Percentiles rank a stretch among this genome's conserved stretches.
phyloP scores from a whole-genome alignment of 2,113 vertebrate genomes.

The western clawed frog (Xenopus tropicalis) region DNA sequence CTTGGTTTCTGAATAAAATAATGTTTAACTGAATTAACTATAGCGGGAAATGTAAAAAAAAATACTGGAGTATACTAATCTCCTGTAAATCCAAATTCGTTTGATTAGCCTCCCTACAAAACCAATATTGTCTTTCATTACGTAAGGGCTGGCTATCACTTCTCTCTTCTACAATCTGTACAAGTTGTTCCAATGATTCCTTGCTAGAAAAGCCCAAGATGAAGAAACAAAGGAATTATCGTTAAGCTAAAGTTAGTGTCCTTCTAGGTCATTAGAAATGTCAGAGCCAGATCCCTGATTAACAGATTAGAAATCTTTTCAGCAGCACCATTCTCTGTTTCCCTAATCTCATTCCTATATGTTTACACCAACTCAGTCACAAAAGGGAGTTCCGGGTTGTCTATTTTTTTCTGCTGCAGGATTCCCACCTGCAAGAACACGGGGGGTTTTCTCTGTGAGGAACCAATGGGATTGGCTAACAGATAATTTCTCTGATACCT shows the following conservation, averaged over 20 bases:
- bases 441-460: constrained; percentile 2
- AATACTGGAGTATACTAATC: no score
- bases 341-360: constrained; percentile 11
- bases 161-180: no score
- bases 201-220: neutral
- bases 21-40: no score
- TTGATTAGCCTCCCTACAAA: no score
- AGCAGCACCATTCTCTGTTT: constrained; percentile 19
- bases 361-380: neutral
- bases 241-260: constrained; percentile 10
- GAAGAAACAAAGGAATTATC: constrained; percentile 7
- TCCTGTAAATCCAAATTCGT: no score
- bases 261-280: constrained; percentile 24
- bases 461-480: constrained; percentile 14
- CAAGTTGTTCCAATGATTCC: neutral
- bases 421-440: constrained; percentile 25
- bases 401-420: neutral
- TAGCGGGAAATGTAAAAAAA: no score
- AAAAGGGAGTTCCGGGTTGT: neutral
- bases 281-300: constrained; percentile 40
- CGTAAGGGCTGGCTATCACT: no score
- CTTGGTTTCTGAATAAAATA: no score
- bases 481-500: neutral
- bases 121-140: no score
- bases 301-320: constrained; percentile 36